Percentiles rank a stretch among this genome's conserved stretches.
Conservation (phyloP, 2,113 vertebrate species). For the Cyanistes caeruleus region DNA sequence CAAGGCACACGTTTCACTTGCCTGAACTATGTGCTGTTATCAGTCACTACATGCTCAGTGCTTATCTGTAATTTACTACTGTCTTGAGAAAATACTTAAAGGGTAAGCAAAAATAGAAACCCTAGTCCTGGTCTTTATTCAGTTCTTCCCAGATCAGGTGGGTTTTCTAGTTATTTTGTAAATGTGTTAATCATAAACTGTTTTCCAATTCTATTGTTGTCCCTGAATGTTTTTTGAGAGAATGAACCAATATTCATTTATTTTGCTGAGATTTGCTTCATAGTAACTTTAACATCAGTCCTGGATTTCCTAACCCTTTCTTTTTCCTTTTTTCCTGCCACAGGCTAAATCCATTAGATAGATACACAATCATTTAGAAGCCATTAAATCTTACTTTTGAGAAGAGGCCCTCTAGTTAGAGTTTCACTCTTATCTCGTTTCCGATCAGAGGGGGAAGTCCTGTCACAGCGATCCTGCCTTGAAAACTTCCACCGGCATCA, state of each 20-base stretch:
- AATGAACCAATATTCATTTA: neutral
- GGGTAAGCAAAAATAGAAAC: neutral
- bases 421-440: conserved; percentile 77
- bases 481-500: conserved; percentile 54
- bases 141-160: neutral
- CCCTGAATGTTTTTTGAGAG: neutral
- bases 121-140: neutral
- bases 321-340: neutral
- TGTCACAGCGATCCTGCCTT: conserved; percentile 44
- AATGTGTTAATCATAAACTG: neutral
- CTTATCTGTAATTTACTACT: neutral
- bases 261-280: neutral
- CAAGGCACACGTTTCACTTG: neutral
- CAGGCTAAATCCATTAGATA: neutral
- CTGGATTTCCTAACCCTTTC: neutral
- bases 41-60: neutral
- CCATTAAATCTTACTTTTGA: neutral
- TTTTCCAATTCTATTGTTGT: neutral
- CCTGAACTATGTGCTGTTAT: neutral
- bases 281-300: neutral
- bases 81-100: neutral
- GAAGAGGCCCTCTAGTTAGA: conserved; percentile 44
- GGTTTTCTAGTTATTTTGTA: neutral
- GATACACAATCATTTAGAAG: neutral
- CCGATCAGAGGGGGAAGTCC: conserved; percentile 73